Conservation (phyloP, 23 tunicate genomes). For the Trididemnum clinides region DNA sequence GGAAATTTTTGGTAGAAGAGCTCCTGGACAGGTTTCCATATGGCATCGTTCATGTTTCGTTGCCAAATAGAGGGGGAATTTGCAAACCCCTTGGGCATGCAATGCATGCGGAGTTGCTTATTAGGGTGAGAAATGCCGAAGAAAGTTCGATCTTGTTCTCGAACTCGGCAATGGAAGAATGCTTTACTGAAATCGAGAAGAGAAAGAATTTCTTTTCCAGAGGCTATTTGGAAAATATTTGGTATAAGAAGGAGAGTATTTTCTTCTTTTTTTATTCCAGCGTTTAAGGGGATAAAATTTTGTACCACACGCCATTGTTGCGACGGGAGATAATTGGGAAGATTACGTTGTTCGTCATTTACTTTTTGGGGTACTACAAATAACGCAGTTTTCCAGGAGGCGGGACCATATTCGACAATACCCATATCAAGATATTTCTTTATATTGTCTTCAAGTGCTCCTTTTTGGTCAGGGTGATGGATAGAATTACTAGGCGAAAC, state of each 20-base stretch:
- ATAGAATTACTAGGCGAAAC: not conserved
- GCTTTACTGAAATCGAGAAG: not conserved
- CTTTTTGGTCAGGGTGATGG: not conserved
- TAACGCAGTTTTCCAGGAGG: not conserved
- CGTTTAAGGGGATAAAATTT: not conserved
- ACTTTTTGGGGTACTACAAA: conserved; percentile 2
- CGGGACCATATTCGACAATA: not conserved
- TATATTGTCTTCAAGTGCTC: not conserved
- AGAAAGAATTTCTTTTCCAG: not conserved
- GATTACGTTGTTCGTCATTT: not conserved
- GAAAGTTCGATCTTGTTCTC: not conserved
- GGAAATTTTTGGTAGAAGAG: not conserved
- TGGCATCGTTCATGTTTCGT: not conserved
- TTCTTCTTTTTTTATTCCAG: not conserved
- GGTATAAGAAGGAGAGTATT: not conserved
- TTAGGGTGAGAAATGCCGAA: not conserved
- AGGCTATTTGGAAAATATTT: not conserved
- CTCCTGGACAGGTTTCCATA: not conserved
- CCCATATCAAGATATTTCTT: not conserved
- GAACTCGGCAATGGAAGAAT: not conserved
- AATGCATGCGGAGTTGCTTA: not conserved
- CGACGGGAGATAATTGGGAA: no score
- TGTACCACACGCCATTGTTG: not conserved
- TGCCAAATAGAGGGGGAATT: not conserved
- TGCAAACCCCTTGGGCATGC: not conserved